A percentile compares a stretch with the other conserved stretches of the same genome.
Evolutionary conservation across 2,797 vertebrate species (phyloP).

Genomic region (Hyperoplus immaculatus): DNA sequence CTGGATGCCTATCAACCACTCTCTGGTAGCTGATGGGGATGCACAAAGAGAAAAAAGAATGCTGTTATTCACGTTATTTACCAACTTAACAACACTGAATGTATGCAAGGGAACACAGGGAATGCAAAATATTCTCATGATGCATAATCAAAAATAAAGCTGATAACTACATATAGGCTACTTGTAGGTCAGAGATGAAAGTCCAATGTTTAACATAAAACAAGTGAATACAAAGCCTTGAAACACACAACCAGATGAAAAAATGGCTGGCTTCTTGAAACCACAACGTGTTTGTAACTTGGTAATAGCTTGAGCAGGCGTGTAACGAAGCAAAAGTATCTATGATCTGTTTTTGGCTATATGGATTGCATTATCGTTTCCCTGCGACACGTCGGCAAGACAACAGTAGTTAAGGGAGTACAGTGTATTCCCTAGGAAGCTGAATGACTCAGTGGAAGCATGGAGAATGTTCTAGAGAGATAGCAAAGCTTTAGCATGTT

Average conservation of each 20-base stretch:
- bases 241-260: background rate
- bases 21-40: background rate
- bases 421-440: constrained; percentile 66
- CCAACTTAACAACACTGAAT: background rate
- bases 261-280: background rate
- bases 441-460: constrained; percentile 75
- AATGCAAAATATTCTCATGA: background rate
- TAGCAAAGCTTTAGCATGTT: constrained; percentile 33
- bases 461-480: constrained; percentile 80
- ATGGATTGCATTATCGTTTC: constrained; percentile 12
- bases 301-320: background rate
- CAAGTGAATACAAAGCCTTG: background rate
- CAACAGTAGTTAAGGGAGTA: constrained; percentile 54
- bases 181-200: background rate
- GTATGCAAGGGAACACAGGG: background rate
- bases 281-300: background rate
- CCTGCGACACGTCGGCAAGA: constrained; percentile 54
- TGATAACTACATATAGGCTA: background rate
- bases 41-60: background rate
- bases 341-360: background rate
- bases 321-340: background rate
- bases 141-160: too few relatives aligned
- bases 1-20: background rate
- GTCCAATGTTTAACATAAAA: background rate
- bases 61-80: background rate